These are phyloP conservation scores for Rhagologus leucostigma DNA, from an alignment of 2,113 vertebrate species.

Conservation along the genomic window DNA sequence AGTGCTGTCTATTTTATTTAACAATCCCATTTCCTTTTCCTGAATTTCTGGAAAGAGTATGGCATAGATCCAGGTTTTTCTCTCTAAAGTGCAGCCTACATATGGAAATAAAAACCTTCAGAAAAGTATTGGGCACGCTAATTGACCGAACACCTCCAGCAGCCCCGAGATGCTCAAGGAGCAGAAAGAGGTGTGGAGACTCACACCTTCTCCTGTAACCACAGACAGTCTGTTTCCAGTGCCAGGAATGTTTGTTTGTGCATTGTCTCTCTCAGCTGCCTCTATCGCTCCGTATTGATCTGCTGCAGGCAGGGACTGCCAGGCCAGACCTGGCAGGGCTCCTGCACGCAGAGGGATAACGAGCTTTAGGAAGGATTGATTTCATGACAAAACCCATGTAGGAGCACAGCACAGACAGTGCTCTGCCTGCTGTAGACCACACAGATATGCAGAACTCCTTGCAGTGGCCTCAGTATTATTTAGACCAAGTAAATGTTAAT, in stretches of 20 bases:
- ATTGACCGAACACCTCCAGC: not conserved
- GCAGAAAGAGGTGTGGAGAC: not conserved
- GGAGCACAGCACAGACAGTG: not conserved
- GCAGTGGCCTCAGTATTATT: not conserved
- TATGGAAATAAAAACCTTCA: not conserved
- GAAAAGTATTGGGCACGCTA: not conserved
- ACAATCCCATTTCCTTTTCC: conserved; percentile 51
- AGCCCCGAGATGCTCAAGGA: not conserved
- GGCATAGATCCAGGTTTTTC: not conserved
- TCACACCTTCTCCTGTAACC: not conserved
- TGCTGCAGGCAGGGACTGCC: not conserved
- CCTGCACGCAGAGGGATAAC: not conserved
- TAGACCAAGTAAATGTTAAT: not conserved
- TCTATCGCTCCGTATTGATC: accelerated
- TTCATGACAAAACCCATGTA: not conserved
- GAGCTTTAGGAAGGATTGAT: not conserved
- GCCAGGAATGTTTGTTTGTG: not conserved
- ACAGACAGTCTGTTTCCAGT: not conserved
- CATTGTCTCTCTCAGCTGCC: not conserved
- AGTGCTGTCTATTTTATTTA: not conserved
- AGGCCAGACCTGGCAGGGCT: not conserved
- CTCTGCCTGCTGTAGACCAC: not conserved
- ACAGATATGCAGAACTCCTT: not conserved
- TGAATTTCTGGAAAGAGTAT: conserved; percentile 26
- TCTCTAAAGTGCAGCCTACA: not conserved